These are phyloP conservation scores for Rhorus exstirpatorius DNA, from an alignment of 2,888 invertebrate species.

Conservation along the genomic window DNA sequence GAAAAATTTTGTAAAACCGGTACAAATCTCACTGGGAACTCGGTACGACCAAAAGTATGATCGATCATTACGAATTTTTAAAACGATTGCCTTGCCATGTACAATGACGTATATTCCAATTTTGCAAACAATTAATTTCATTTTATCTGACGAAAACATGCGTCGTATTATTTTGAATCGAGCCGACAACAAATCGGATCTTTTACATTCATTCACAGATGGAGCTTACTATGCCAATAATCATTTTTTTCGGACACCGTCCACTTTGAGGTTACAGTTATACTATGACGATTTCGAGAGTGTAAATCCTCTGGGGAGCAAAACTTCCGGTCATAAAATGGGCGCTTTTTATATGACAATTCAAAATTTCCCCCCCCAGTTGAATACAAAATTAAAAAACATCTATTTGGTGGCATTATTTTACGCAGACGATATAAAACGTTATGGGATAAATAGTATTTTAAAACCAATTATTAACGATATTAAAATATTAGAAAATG, in stretches of 20 bases:
- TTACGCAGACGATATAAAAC: conserved; percentile 9
- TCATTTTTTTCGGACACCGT: background rate
- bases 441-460: conserved; percentile 7
- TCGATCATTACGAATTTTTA: background rate
- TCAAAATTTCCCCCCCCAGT: conserved; percentile 2
- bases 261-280: background rate
- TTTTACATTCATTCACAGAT: background rate
- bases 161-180: background rate
- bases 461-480: conserved; percentile 10
- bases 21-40: conserved; percentile 21
- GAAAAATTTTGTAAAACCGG: background rate
- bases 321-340: conserved; percentile 20
- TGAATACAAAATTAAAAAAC: conserved; percentile 6
- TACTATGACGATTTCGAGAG: conserved; percentile 41
- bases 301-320: conserved; percentile 23
- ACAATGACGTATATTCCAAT: conserved; percentile 23
- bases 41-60: conserved; percentile 31
- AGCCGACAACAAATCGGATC: background rate
- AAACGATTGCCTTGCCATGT: conserved; percentile 7
- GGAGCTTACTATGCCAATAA: conserved; percentile 1
- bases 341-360: conserved; percentile 18
- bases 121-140: conserved; percentile 1
- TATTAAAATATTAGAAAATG: conserved; percentile 26
- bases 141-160: background rate
- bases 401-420: conserved; percentile 20